Conservation (phyloP, 1,140 invertebrate genomes). For the Bombus confusus region DNA sequence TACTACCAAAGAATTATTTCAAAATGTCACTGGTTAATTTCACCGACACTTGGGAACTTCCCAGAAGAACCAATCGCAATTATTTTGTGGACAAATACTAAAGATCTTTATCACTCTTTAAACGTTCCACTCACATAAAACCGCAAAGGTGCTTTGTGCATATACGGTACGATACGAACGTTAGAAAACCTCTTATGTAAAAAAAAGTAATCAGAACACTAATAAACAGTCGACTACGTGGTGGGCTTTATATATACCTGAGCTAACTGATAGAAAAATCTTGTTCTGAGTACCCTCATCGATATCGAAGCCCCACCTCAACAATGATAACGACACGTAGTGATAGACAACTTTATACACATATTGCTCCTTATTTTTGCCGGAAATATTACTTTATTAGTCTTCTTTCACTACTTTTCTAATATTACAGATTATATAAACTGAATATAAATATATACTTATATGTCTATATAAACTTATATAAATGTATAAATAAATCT, state of each 20-base stretch:
- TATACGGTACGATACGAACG: neutral
- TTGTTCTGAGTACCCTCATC: slow-evolving; percentile 74
- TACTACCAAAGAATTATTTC: neutral
- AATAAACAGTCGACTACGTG: slow-evolving; percentile 65
- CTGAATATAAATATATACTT: too few species aligned
- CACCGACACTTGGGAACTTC: slow-evolving; percentile 14
- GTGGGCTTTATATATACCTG: slow-evolving; percentile 79
- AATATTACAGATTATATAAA: neutral
- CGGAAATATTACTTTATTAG: neutral
- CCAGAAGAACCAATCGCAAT: too few species aligned
- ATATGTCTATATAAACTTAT: neutral
- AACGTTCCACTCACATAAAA: neutral
- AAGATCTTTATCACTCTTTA: neutral
- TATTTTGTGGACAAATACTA: neutral
- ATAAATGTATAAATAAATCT: too few species aligned
- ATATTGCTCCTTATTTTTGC: slow-evolving; percentile 20
- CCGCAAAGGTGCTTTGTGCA: neutral
- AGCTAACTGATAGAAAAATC: slow-evolving; percentile 77
- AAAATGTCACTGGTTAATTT: slow-evolving; percentile 30
- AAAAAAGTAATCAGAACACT: slow-evolving; percentile 73
- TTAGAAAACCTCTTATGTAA: slow-evolving; percentile 20
- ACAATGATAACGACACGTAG: slow-evolving; percentile 77
- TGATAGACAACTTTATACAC: slow-evolving; percentile 65
- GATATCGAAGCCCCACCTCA: slow-evolving; percentile 78
- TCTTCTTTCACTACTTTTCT: neutral